These are phyloP conservation scores for Sebastiscus tertius DNA, from an alignment of 2,797 vertebrate genomes.

Conservation along the genomic window DNA sequence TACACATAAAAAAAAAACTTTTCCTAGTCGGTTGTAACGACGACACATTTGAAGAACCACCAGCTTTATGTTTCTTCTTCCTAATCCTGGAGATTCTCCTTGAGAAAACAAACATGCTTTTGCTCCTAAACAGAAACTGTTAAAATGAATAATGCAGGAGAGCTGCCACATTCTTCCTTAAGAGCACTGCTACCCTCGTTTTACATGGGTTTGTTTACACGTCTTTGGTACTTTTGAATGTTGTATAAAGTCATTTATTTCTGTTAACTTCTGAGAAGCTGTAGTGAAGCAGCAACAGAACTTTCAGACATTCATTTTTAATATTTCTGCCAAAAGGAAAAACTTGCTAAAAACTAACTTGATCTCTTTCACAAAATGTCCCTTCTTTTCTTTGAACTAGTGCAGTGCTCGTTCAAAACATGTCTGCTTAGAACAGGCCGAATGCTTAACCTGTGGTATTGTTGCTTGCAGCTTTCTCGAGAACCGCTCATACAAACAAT, in stretches of 20 bases:
- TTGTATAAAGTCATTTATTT: background rate
- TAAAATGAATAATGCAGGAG: slow-evolving; percentile 12
- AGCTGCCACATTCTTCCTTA: background rate
- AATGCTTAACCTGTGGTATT: too few species aligned
- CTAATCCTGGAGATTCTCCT: background rate
- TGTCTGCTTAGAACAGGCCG: too few species aligned
- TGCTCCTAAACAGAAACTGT: background rate
- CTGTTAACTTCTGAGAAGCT: background rate
- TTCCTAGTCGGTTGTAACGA: background rate
- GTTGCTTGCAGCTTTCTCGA: too few species aligned
- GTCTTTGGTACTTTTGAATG: background rate
- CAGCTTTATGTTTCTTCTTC: background rate
- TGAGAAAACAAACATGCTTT: background rate
- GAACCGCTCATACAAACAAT: too few species aligned
- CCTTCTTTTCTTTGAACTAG: background rate
- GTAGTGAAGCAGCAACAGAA: background rate
- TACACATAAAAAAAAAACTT: background rate
- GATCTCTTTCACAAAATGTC: background rate
- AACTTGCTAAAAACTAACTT: background rate
- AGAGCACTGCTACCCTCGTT: background rate
- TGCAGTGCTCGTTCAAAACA: too few species aligned
- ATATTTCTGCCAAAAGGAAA: background rate
- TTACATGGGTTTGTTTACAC: background rate
- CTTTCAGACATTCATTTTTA: background rate
- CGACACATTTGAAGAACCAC: background rate